phyloP scores from a whole-genome alignment of 30 jellyfish, hydroid and myxozoan genomes.

The Sanderia malayensis region DNA sequence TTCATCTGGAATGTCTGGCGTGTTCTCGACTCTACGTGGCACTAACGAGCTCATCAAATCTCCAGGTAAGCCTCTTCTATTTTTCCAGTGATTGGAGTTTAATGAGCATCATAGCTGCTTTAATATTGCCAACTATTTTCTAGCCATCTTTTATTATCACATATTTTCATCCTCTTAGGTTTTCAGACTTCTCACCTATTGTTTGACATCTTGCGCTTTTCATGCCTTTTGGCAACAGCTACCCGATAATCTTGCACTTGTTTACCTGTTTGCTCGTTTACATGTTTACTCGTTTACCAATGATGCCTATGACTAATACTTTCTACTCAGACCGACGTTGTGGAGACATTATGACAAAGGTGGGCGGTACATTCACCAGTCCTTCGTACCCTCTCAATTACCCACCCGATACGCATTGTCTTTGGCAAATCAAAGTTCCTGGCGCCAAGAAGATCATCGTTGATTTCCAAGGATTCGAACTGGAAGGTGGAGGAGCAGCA shows the following conservation, averaged over 20 bases:
- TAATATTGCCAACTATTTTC: no score
- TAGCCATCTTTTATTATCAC: no score
- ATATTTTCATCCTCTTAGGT: no score
- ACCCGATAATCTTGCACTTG: no score
- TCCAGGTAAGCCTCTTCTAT: conserved; percentile 27
- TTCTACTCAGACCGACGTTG: conserved; percentile 57
- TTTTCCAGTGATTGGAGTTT: not conserved
- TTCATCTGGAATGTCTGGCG: conserved; percentile 79
- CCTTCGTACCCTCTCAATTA: conserved; percentile 60
- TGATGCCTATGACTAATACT: no score
- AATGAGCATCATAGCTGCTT: no score
- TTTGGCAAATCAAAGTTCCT: conserved; percentile 68
- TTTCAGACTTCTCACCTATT: no score
- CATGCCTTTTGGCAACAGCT: no score
- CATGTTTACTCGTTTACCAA: no score
- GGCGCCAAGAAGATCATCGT: conserved; percentile 47
- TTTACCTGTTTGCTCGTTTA: no score
- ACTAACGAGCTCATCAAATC: conserved; percentile 16
- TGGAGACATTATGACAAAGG: conserved; percentile 57
- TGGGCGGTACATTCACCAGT: conserved; percentile 48
- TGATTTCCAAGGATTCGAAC: conserved; percentile 48
- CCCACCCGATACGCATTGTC: conserved; percentile 57
- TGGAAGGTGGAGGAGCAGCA: conserved; percentile 47
- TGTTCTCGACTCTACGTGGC: conserved; percentile 39
- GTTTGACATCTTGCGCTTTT: no score